Evolutionary conservation across 2,797 vertebrate species (phyloP), one percentile per base, ranked within the genome.

Genomic region (Astyanax mexicanus): DNA sequence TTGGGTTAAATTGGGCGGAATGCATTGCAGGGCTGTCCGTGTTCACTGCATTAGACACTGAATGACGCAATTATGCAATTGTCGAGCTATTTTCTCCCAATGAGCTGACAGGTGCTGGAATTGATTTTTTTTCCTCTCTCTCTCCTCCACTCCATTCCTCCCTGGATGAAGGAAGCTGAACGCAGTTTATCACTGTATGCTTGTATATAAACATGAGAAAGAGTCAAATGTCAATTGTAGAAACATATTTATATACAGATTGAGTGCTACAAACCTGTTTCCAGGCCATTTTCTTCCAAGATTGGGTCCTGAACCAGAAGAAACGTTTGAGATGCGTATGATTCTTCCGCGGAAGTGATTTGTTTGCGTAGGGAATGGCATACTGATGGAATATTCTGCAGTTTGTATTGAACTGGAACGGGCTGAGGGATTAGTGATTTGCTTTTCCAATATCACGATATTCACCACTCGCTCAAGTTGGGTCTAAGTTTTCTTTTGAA

Each of bases 61-160:
- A 78, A 71, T 68, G 69, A 54, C 35, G 64, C 79, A 82, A 80
- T 82, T 80, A 79, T 80, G 78, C 49, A 78, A 82, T 78, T 74
- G 69, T 55, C 44, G 13, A 42, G 62, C 68, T 81, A 60, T 61
- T 75, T 83, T 45, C 61, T 60, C 55, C 32, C 78, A 72, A 74
- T 70, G 69, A 74, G 49, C 52, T 78, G 55, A 72, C 75, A 81
- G 68, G 47, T 52, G 52, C 72, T 77, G 58, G 11, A 93, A 80
- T 74, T 65, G 61, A 62, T 71, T 74, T 65, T 55, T 66, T 51
- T 74, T 32, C 19, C 42, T 54, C 37, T 19, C 15, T 72, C 69
- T 72, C 21, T 29, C 37, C 61, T 54, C 52, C 64, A 17, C 9
- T 12, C 13, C 42, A 52, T 61, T 8, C 32, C 35, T 51, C 29